Conservation (phyloP, 2,797 vertebrate species). For the Hypotaenidia okinawae region DNA sequence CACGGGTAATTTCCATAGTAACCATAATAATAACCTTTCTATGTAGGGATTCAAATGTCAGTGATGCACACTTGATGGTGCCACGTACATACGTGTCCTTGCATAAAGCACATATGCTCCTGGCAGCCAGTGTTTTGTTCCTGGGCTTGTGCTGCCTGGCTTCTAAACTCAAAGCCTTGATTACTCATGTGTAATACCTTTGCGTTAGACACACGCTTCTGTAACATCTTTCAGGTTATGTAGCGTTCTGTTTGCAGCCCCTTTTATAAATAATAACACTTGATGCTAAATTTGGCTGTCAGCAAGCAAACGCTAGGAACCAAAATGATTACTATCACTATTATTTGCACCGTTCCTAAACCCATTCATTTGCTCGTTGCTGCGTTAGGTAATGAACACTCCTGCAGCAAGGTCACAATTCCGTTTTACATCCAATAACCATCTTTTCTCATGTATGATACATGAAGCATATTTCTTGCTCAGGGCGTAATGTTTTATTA, state of each 20-base stretch:
- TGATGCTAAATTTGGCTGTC: constrained; percentile 49
- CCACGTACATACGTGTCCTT: not conserved
- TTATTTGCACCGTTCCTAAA: constrained; percentile 55
- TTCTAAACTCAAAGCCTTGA: constrained; percentile 5
- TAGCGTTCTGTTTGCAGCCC: constrained; percentile 47
- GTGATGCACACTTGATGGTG: too few species aligned
- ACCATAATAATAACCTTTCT: not conserved
- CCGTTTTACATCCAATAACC: constrained; percentile 55
- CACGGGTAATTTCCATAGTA: not conserved
- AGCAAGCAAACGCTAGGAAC: constrained; percentile 61
- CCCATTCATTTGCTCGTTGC: constrained; percentile 66
- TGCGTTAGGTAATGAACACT: constrained; percentile 53
- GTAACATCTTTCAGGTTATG: constrained; percentile 41
- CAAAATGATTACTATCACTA: constrained; percentile 47
- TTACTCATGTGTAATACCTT: not conserved
- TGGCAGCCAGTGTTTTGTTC: not conserved
- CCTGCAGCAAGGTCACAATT: constrained; percentile 70
- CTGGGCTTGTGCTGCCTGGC: not conserved
- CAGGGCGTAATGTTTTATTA: constrained; percentile 73
- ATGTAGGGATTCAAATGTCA: not conserved
- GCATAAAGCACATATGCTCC: not conserved
- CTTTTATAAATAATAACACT: constrained; percentile 60
- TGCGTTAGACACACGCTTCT: not conserved
- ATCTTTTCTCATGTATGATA: constrained; percentile 62
- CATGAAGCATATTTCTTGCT: constrained; percentile 66